Conservation (phyloP, 2,113 vertebrate genomes). For the Gopherus evgoodei region DNA sequence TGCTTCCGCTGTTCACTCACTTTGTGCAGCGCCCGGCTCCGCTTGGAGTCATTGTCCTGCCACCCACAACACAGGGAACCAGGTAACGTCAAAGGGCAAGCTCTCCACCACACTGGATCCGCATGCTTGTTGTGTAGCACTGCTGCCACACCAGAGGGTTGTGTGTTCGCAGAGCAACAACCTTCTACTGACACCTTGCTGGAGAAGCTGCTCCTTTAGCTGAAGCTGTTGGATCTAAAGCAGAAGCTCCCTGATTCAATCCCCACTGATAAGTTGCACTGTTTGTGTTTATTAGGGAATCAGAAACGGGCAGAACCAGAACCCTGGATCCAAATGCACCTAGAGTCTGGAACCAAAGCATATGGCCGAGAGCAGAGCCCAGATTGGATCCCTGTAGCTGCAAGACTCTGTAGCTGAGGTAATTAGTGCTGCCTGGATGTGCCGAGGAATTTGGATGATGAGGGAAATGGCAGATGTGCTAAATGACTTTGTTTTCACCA, state of each 20-base stretch:
- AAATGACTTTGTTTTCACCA: no score
- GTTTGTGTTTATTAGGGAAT: neutral
- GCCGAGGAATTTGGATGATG: neutral
- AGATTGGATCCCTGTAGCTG: neutral
- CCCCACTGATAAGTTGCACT: neutral
- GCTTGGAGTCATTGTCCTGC: slow-evolving; percentile 77
- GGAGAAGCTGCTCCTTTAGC: neutral
- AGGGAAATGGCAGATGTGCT: no score
- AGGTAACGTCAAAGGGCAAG: no score
- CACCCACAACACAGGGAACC: neutral
- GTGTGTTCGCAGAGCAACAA: neutral
- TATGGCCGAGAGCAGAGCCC: neutral
- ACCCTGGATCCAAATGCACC: neutral
- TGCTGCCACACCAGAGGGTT: neutral
- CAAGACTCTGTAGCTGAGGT: neutral
- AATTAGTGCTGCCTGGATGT: neutral
- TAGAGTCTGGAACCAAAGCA: neutral
- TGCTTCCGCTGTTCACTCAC: neutral
- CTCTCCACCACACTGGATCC: neutral
- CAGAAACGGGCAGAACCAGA: neutral
- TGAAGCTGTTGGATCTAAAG: neutral
- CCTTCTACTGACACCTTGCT: neutral
- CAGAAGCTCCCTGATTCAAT: neutral
- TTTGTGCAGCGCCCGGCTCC: slow-evolving; percentile 29
- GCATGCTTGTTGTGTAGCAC: neutral